Conservation (phyloP, 2,113 vertebrate species). For the Pelecanoides urinatrix region DNA sequence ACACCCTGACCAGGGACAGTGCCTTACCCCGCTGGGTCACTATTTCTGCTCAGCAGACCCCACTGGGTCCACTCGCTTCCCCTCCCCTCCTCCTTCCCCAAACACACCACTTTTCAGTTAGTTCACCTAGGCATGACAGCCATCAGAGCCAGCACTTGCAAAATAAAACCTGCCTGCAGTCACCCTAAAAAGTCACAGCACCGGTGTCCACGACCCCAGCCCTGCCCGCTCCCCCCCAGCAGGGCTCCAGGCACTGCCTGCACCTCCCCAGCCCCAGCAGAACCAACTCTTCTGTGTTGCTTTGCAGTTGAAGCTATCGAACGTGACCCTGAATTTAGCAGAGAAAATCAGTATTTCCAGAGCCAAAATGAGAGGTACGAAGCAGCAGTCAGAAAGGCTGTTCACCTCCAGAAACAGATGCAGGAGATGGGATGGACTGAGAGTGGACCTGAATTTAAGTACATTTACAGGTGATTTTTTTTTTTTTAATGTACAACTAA, state of each 20-base stretch:
- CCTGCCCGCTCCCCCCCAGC: fast-evolving
- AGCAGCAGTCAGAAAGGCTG: slow-evolving; percentile 47
- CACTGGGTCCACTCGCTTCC: neutral
- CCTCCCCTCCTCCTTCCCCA: neutral
- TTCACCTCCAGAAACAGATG: slow-evolving; percentile 56
- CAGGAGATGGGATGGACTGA: slow-evolving; percentile 64
- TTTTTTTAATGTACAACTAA: neutral
- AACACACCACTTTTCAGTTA: neutral
- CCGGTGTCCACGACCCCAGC: fast-evolving
- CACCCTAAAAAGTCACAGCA: neutral
- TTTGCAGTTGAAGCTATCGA: slow-evolving; percentile 66
- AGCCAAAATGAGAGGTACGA: slow-evolving; percentile 69
- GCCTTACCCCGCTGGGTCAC: neutral
- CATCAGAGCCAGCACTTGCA: neutral
- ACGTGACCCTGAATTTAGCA: slow-evolving; percentile 56
- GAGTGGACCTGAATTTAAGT: slow-evolving; percentile 15
- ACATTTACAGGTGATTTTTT: slow-evolving; percentile 62
- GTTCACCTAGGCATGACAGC: neutral
- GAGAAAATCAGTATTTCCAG: slow-evolving; percentile 71
- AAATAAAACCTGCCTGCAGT: neutral
- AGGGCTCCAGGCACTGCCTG: fast-evolving
- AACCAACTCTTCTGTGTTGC: neutral
- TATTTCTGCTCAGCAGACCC: neutral
- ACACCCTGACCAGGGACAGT: neutral
- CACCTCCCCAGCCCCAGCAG: neutral